These are phyloP conservation scores for Littorina saxatilis DNA, from an alignment of 1,140 invertebrate genomes.

Conservation along the genomic window DNA sequence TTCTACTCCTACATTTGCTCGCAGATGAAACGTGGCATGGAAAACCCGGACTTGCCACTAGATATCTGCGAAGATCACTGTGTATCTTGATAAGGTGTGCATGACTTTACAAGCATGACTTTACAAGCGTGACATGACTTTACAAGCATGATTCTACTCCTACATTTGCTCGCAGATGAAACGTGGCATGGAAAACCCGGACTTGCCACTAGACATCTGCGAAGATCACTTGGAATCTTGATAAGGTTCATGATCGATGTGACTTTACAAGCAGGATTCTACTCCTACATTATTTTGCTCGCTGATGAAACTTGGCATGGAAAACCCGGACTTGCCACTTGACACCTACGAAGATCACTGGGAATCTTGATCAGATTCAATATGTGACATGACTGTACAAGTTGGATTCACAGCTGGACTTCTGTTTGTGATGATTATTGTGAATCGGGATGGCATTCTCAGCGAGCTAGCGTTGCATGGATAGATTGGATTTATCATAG, in stretches of 20 bases:
- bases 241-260: too few relatives aligned
- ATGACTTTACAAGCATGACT: too few relatives aligned
- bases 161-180: conserved; percentile 70
- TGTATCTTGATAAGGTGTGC: background rate
- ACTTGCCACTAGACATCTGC: conserved; percentile 54
- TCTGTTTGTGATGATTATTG: too few relatives aligned
- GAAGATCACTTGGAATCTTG: conserved; percentile 32
- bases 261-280: too few relatives aligned
- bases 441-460: too few relatives aligned
- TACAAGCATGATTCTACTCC: conserved; percentile 62
- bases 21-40: conserved; percentile 69
- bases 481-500: too few relatives aligned
- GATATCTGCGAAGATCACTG: conserved; percentile 48
- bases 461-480: too few relatives aligned
- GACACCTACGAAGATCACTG: conserved; percentile 48
- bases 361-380: too few relatives aligned
- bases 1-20: conserved; percentile 67
- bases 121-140: too few relatives aligned
- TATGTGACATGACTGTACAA: too few relatives aligned
- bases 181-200: conserved; percentile 67
- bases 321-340: conserved; percentile 61
- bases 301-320: conserved; percentile 69
- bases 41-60: conserved; percentile 61
- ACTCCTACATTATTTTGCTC: conserved; percentile 67
- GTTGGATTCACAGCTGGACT: too few relatives aligned